These are phyloP conservation scores for Esox lucius DNA, from an alignment of 2,797 vertebrate genomes.

Conservation along the genomic window DNA sequence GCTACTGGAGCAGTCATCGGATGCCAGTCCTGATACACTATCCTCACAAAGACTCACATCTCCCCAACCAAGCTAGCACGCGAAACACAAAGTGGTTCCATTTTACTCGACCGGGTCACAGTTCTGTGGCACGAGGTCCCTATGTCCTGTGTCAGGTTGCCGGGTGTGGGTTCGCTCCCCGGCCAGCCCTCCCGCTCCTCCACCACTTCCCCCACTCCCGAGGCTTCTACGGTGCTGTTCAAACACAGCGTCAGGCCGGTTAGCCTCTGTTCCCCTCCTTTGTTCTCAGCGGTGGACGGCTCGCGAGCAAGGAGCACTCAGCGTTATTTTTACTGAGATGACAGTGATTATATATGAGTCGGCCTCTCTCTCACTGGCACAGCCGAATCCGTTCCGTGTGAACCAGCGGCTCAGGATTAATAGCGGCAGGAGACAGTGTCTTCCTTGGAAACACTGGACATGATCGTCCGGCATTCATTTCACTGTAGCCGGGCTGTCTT, in stretches of 20 bases:
- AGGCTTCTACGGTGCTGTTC: no score
- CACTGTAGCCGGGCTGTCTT: conserved; percentile 23
- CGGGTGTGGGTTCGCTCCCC: neutral
- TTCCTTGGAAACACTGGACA: conserved; percentile 37
- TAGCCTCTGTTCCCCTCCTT: neutral
- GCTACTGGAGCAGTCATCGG: neutral
- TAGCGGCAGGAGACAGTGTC: conserved; percentile 22
- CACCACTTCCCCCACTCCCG: neutral
- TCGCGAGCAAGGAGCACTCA: conserved; percentile 17
- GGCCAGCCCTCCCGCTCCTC: neutral
- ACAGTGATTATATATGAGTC: neutral
- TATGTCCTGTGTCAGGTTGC: neutral
- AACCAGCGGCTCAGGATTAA: neutral
- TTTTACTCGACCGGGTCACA: neutral
- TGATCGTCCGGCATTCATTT: conserved; percentile 23
- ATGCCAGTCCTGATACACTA: neutral
- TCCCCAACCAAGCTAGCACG: neutral
- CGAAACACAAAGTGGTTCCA: neutral
- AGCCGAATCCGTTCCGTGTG: neutral
- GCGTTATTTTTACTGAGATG: neutral
- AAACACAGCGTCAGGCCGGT: no score
- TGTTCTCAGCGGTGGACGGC: neutral
- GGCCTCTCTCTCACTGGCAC: neutral
- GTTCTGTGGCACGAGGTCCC: neutral
- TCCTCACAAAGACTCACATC: neutral